Base-by-base conservation (phyloP, 2,797 vertebrate species). In the Euphonia xanthogaster region DNA sequence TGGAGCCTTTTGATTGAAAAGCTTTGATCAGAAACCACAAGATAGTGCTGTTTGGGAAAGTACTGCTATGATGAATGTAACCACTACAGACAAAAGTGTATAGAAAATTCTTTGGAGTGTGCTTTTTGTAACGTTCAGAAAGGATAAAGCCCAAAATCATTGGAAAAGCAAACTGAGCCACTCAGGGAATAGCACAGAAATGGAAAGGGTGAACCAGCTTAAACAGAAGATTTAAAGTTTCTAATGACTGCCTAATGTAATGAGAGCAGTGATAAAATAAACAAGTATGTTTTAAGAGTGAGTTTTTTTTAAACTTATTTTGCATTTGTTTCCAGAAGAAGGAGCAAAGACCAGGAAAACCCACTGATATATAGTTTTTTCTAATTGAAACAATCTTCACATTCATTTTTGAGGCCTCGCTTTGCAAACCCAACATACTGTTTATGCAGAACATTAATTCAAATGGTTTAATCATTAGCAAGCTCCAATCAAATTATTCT, bases 401-500 rank as follows among this genome's bases (percentile, higher is more conserved):
- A 31, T 63, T 82, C 10, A n/a, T 11, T 96, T 85, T 87, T 86
- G 67, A 93, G 60, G 39, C 63, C 18, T 73, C 10, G 1, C 40
- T 86, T 84, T 87, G 40, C 65, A 90, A 94, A 78, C 16, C 14
- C 48, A 55, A 25, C 70, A 31, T 65, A 37, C 54, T 61, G 25
- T 72, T 92, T 92, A 48, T 91, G 72, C 85, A 90, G 72, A 82
- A 88, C 47, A 80, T 86, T 75, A 62, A 90, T 88, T 91, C 70
- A 72, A 77, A 31, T 40, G 22, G 8, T 83, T 80, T 91, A 82
- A 85, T 94, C 10, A 13, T 93, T 80, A 80, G 18, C 72, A 93
- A 91, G 35, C 58, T 67, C 61, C 10, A 76, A 67, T 94, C 45
- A 79, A 81, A 82, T 86, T 33, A 71, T 27, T 70, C 40, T 83